These are phyloP conservation scores for Neoseiulus cucumeris DNA, from an alignment of 1,140 invertebrate genomes.

Conservation along the genomic window DNA sequence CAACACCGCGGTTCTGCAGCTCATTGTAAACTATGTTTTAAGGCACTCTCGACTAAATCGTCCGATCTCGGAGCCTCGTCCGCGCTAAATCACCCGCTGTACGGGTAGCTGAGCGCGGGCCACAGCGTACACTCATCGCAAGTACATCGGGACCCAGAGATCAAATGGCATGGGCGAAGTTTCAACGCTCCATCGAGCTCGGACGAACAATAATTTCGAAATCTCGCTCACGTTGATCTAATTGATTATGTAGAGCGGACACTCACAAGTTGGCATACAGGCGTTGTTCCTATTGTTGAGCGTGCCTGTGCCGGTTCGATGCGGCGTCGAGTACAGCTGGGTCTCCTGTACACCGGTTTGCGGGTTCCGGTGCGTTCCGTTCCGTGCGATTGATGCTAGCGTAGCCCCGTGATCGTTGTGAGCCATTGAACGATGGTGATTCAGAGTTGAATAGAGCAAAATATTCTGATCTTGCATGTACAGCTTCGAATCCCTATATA, in stretches of 20 bases:
- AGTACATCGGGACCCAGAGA: background rate
- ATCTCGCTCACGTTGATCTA: background rate
- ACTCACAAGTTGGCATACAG: background rate
- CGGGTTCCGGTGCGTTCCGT: background rate
- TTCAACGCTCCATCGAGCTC: background rate
- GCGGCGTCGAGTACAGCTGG: constrained; percentile 4
- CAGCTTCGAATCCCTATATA: constrained; percentile 5
- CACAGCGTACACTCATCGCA: background rate
- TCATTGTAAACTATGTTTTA: no score
- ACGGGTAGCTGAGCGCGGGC: background rate
- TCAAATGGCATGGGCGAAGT: background rate
- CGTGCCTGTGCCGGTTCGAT: background rate
- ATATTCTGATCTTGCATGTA: constrained; percentile 9
- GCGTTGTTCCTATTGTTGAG: constrained; percentile 2
- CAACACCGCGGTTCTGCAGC: no score
- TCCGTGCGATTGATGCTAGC: background rate
- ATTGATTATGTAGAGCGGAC: background rate
- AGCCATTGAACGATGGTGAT: background rate
- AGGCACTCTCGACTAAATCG: no score
- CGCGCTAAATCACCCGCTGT: background rate
- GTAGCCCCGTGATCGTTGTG: background rate
- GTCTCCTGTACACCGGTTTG: background rate
- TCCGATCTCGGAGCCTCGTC: no score
- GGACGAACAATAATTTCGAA: background rate
- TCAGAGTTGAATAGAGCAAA: constrained; percentile 4